Conservation (phyloP, 1,140 invertebrate genomes). For the Bombus confusus region DNA sequence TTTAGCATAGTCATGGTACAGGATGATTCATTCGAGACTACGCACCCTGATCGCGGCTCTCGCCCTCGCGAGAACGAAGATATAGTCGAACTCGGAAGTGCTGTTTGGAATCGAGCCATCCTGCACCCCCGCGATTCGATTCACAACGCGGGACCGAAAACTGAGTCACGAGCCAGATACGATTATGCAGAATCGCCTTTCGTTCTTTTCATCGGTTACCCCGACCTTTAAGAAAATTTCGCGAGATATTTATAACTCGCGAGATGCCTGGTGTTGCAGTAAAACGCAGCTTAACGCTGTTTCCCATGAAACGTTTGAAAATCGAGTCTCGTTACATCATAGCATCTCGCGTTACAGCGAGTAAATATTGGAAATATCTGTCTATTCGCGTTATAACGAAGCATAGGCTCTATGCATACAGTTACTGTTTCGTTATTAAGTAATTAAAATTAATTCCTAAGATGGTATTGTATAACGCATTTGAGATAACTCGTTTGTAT, state of each 20-base stretch:
- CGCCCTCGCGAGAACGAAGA: background rate
- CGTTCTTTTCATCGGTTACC: background rate
- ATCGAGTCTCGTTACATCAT: background rate
- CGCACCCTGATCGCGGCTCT: background rate
- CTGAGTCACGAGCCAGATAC: background rate
- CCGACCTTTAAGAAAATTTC: background rate
- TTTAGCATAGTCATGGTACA: background rate
- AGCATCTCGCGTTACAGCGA: background rate
- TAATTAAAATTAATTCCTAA: background rate
- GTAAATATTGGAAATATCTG: background rate
- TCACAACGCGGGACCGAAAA: background rate
- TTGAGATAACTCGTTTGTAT: background rate
- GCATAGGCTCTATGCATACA: background rate
- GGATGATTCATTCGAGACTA: background rate
- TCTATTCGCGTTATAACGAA: background rate
- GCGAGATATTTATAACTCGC: background rate
- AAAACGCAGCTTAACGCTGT: no score
- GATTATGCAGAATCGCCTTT: background rate
- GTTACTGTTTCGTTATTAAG: background rate
- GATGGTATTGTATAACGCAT: background rate
- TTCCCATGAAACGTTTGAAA: background rate
- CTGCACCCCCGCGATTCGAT: background rate
- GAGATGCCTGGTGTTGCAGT: background rate
- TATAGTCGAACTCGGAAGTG: background rate
- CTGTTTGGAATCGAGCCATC: background rate